Evolutionary conservation across 1,140 invertebrate genomes (phyloP), one percentile per base, ranked within the genome.

Genomic region (Saccostrea cuccullata): DNA sequence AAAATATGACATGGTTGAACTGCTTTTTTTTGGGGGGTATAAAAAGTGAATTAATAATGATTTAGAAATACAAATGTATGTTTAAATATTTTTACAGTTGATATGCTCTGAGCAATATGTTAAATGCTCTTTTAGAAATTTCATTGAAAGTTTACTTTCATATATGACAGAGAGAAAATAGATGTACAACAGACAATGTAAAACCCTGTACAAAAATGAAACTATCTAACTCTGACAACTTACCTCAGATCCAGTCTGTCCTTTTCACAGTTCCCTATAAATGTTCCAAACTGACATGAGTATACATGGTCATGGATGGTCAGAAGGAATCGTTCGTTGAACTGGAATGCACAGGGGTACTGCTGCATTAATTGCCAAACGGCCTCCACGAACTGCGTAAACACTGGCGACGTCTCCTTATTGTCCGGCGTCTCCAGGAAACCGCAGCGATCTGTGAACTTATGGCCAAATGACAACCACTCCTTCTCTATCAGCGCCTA

Each of bases 281-380:
- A 99, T 8, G 99, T 99, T 20, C 99, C 99, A 95, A 99, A 99
- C 90, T 98, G 96, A 95, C 98, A 99, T 1, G 98, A 98, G 95
- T 99, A 99, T 26, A 99, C 96, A 89, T 99, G 98, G 95, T 99
- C 99, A 93, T 99, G 98, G 30, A 99, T 96, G 3, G 97, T 98
- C 55, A 99, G 95, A 40, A 99, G 95, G 95, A 99, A 99, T 17
- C 97, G 96, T 94, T 99, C 98, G 94, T 99, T 99, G 93, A 99
- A 99, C 95, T 99, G 98, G 95, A 99, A 99, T 56, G 98, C 97
- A 84, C 97, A 96, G 0, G 98, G 98, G 93, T 97, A 97, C 93
- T 99, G 98, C 89, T 97, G 96, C 92, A 97, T 96, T 84, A 99
- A 94, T 95, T 99, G 99, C 97, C 98, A 99, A 0, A 98, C 98